Conservation (phyloP, 2,797 vertebrate genomes). For the Hirundo rustica region DNA sequence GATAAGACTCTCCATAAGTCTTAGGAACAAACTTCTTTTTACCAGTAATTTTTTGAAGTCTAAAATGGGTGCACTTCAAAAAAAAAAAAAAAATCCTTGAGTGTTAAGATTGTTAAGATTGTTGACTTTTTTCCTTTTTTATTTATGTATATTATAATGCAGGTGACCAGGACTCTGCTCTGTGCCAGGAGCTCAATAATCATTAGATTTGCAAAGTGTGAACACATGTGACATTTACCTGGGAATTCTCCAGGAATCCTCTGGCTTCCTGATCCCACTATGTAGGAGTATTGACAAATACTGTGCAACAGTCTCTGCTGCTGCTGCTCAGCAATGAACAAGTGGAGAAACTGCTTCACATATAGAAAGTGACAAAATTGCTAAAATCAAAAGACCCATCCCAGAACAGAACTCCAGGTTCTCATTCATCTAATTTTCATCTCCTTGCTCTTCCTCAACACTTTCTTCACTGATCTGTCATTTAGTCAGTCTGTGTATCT, state of each 20-base stretch:
- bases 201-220: background rate
- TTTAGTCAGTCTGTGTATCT: background rate
- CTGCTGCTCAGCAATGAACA: background rate
- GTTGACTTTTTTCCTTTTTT: background rate
- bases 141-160: background rate
- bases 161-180: background rate
- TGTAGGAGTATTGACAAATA: fast-evolving
- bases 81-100: background rate
- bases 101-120: background rate
- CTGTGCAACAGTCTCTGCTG: background rate
- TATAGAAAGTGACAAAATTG: background rate
- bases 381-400: background rate
- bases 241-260: background rate
- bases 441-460: background rate
- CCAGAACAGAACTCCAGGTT: background rate
- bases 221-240: background rate
- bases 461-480: background rate
- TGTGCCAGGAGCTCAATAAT: background rate
- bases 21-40: background rate
- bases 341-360: background rate
- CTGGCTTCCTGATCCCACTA: background rate
- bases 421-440: background rate
- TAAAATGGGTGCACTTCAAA: background rate
- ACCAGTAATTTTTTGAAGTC: background rate
- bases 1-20: background rate